Evolutionary conservation across 2,113 vertebrate species (phyloP).

Genomic region (Amphiprion percula): DNA sequence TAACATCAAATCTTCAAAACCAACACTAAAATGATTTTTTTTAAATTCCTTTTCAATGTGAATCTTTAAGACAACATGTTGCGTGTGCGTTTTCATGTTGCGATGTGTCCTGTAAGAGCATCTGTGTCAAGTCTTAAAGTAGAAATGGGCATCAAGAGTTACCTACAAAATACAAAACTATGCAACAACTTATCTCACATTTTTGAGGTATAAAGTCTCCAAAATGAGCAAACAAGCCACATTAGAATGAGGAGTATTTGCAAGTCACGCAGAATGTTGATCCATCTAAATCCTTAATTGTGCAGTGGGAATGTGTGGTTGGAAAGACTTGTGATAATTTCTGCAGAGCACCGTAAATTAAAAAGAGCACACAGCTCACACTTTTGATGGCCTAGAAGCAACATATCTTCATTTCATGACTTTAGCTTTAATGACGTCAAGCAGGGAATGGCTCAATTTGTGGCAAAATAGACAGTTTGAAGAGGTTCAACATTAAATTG

Average conservation of each 20-base stretch:
- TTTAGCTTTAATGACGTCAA: slow-evolving; percentile 19
- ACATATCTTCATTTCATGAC: slow-evolving; percentile 1
- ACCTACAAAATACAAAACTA: background rate
- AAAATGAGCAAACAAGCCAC: slow-evolving; percentile 2
- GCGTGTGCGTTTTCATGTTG: background rate
- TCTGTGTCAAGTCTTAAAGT: background rate
- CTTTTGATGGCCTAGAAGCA: slow-evolving; percentile 7
- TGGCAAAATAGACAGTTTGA: background rate
- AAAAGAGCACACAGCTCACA: slow-evolving; percentile 18
- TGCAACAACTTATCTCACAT: background rate
- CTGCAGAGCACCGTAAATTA: slow-evolving; percentile 27
- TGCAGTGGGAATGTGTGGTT: slow-evolving; percentile 13
- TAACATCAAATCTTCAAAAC: background rate
- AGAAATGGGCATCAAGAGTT: background rate
- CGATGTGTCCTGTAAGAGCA: background rate
- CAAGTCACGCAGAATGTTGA: slow-evolving; percentile 7
- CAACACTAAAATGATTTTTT: background rate
- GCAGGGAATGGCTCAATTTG: background rate
- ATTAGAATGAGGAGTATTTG: background rate
- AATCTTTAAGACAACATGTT: too few relatives aligned
- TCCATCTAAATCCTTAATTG: slow-evolving; percentile 22
- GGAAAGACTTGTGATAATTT: slow-evolving; percentile 17
- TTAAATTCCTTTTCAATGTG: too few relatives aligned
- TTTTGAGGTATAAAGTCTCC: slow-evolving; percentile 5
- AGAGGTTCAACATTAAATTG: slow-evolving; percentile 15